A percentile compares a stretch with the other conserved stretches of the same genome.
Evolutionary conservation across 1,140 invertebrate species (phyloP).

Genomic region (Augochlora pura): DNA sequence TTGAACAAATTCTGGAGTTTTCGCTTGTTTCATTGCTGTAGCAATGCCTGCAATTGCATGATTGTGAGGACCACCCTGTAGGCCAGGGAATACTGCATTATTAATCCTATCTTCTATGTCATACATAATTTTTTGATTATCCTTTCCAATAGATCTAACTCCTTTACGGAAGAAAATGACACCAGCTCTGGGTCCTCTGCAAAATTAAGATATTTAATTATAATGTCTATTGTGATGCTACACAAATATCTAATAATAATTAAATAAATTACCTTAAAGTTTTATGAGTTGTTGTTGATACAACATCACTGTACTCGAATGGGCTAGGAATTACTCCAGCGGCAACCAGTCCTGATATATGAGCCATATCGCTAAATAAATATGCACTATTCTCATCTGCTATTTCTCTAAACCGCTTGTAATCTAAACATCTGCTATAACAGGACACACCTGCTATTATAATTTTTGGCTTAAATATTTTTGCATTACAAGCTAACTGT

Average conservation of each 20-base stretch:
- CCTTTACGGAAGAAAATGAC: conserved; percentile 96
- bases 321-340: conserved; percentile 93
- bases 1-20: conserved; percentile 88
- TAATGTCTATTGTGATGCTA: background rate
- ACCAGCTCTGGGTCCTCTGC: conserved; percentile 92
- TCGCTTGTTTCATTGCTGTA: conserved; percentile 93
- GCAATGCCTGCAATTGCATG: conserved; percentile 95
- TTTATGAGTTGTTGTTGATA: conserved; percentile 98
- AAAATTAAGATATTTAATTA: conserved; percentile 11
- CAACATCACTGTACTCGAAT: conserved; percentile 96
- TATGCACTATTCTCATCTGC: conserved; percentile 92
- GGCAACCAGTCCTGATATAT: conserved; percentile 95
- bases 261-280: conserved; percentile 83
- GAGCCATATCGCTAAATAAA: conserved; percentile 97
- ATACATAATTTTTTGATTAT: conserved; percentile 91
- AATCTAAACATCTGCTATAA: conserved; percentile 92
- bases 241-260: background rate
- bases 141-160: conserved; percentile 85
- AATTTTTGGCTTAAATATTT: conserved; percentile 93
- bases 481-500: conserved; percentile 89
- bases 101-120: conserved; percentile 94
- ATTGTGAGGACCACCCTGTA: conserved; percentile 96
- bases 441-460: conserved; percentile 98
- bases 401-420: conserved; percentile 93
- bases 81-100: conserved; percentile 95